phyloP scores from a whole-genome alignment of 2,888 invertebrate genomes.

The Lycocerus yunnanus region DNA sequence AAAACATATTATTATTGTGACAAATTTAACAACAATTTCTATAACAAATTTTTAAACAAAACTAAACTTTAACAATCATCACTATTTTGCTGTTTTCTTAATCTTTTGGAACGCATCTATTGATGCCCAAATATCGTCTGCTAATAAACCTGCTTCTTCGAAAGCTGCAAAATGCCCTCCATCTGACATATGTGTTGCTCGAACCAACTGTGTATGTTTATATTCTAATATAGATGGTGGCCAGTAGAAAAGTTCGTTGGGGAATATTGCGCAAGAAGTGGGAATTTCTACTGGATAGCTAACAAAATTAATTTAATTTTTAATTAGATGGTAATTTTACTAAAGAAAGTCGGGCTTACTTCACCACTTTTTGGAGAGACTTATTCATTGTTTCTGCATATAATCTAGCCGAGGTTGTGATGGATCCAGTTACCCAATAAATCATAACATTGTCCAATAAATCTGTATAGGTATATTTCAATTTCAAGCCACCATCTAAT shows the following conservation, averaged over 20 bases:
- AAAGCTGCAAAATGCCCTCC: slow-evolving; percentile 88
- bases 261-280: slow-evolving; percentile 73
- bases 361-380: not conserved
- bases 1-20: no score
- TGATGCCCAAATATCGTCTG: slow-evolving; percentile 70
- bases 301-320: slow-evolving; percentile 46
- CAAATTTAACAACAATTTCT: no score
- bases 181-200: slow-evolving; percentile 63
- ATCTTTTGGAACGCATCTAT: slow-evolving; percentile 44
- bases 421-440: slow-evolving; percentile 74
- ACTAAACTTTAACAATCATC: no score
- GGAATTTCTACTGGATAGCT: slow-evolving; percentile 72
- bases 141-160: slow-evolving; percentile 72
- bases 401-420: slow-evolving; percentile 71
- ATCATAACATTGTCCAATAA: slow-evolving; percentile 75
- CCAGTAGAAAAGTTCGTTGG: slow-evolving; percentile 66
- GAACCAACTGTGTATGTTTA: slow-evolving; percentile 53
- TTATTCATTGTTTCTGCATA: slow-evolving; percentile 67
- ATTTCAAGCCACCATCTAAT: slow-evolving; percentile 67
- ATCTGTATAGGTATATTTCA: slow-evolving; percentile 69
- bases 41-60: no score
- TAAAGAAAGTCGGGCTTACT: not conserved
- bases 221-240: slow-evolving; percentile 63
- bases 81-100: not conserved
- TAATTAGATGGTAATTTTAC: not conserved